Conservation (phyloP, 2,888 invertebrate species). For the Ormyrus rosae region DNA sequence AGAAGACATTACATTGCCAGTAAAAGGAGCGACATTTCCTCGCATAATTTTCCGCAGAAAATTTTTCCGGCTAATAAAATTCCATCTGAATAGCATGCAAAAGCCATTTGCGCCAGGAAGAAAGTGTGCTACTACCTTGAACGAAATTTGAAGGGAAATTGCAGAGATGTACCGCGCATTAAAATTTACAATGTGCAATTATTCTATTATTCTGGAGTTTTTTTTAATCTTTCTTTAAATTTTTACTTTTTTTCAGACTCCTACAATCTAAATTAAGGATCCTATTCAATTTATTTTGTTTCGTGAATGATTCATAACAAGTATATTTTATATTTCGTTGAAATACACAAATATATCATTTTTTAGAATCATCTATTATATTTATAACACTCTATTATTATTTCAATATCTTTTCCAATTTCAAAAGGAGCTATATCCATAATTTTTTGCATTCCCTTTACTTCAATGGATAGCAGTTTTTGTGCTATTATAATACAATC, state of each 20-base stretch:
- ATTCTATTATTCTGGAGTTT: background rate
- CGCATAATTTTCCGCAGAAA: background rate
- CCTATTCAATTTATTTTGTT: background rate
- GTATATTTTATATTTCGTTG: too few relatives aligned
- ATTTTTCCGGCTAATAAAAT: slow-evolving; percentile 37
- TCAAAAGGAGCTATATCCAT: too few relatives aligned
- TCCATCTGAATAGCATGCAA: background rate
- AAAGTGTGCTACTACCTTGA: background rate
- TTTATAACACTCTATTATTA: too few relatives aligned
- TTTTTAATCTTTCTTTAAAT: too few relatives aligned
- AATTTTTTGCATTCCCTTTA: too few relatives aligned
- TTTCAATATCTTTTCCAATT: too few relatives aligned
- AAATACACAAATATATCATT: too few relatives aligned
- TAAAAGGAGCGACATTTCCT: slow-evolving; percentile 5
- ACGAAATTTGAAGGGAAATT: background rate
- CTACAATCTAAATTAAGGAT: too few relatives aligned
- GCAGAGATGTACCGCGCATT: background rate
- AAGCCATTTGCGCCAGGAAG: background rate
- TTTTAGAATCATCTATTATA: too few relatives aligned
- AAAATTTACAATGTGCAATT: background rate
- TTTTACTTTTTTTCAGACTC: too few relatives aligned
- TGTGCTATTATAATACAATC: too few relatives aligned
- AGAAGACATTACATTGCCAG: slow-evolving; percentile 23
- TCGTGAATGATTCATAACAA: background rate
- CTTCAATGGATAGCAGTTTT: too few relatives aligned